Base-by-base conservation (phyloP, 1,140 invertebrate species). In the Hypsibius dujardini region DNA sequence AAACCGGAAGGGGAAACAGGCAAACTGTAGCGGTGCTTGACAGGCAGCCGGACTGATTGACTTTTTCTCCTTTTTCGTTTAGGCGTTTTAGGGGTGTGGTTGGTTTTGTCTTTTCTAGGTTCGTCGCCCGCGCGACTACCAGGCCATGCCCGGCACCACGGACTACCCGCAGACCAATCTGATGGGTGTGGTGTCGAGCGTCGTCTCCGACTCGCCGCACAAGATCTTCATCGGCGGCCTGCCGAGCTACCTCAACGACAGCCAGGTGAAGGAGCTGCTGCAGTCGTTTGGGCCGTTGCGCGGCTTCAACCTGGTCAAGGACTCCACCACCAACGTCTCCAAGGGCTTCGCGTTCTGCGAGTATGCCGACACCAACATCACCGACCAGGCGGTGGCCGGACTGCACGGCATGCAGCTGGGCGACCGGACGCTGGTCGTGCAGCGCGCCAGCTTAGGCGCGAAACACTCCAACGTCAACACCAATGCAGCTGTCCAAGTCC, bases 341-440 rank as follows among this genome's bases (percentile, higher is more conserved):
- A 98, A 98, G 81, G 95, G 95, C 40, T 99, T 97, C 81, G 95
- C 95, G 7, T 99, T 98, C 83, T 95, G 93, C 80, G 95, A 98
- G 85, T 99, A 98, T 82, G 88, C 92, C 72, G 95, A 99, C 79
- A 87, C 92, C 47, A 86, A 87, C 47, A 92, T 98, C 82, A 98
- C 95, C 14, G 95, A 98, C 82, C 90, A 93, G 87, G 95, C 95
- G 3, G 98, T 98, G 79, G 91, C 91, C 77, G 95, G 95, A 72
- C 83, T 99, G 40, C 98, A 99, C 83, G 95, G 95, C 62, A 98
- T 99, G 95, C 94, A 97, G 79, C 81, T 99, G 50, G 95, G 95
- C 47, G 96, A 99, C 79, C 98, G 98, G 81, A 95, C 97, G 77
- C 82, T 99, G 1, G 95, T 98, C 75, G 95, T 99, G 0, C 96